phyloP scores from a whole-genome alignment of 2,888 invertebrate species.

The Lasioglossum villosulum region DNA sequence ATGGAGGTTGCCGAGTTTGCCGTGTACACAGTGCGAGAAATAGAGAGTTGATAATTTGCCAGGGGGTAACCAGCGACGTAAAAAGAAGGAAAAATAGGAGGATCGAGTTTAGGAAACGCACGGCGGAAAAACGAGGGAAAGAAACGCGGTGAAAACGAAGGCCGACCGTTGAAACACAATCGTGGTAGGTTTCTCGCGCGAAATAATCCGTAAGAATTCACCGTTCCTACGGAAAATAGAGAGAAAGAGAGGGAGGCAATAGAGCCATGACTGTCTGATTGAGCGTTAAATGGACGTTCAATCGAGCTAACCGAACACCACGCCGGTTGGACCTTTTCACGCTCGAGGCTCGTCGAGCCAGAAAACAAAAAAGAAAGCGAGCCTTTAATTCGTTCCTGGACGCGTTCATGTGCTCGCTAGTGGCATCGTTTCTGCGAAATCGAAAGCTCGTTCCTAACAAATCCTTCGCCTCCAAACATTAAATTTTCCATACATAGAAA shows the following conservation, averaged over 20 bases:
- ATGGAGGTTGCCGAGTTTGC: not conserved
- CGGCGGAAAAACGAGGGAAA: not conserved
- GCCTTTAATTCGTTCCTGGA: conserved; percentile 28
- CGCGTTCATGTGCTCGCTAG: conserved; percentile 23
- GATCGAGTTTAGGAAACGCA: not conserved
- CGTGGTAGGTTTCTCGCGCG: not conserved
- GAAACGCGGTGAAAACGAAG: not conserved
- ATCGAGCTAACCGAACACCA: conserved; percentile 58
- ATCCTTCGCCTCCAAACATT: not conserved
- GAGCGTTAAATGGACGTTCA: conserved; percentile 68
- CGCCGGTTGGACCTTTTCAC: conserved; percentile 23
- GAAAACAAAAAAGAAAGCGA: conserved; percentile 41
- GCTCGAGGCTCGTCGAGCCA: conserved; percentile 40
- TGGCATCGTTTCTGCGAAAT: not conserved
- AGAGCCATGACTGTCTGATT: conserved; percentile 51
- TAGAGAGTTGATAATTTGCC: not conserved
- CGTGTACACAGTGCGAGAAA: not conserved
- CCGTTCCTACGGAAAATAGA: not conserved
- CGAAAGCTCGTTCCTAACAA: not conserved
- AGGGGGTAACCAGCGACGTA: not conserved
- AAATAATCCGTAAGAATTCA: conserved; percentile 14
- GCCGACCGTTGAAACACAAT: not conserved
- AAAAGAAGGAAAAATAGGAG: not conserved
- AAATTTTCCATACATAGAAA: not conserved
- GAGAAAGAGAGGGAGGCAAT: conserved; percentile 7